Evolutionary conservation across 2,113 vertebrate species (phyloP), one percentile per base, ranked within the genome.

Genomic region (Sigmodon hispidus): DNA sequence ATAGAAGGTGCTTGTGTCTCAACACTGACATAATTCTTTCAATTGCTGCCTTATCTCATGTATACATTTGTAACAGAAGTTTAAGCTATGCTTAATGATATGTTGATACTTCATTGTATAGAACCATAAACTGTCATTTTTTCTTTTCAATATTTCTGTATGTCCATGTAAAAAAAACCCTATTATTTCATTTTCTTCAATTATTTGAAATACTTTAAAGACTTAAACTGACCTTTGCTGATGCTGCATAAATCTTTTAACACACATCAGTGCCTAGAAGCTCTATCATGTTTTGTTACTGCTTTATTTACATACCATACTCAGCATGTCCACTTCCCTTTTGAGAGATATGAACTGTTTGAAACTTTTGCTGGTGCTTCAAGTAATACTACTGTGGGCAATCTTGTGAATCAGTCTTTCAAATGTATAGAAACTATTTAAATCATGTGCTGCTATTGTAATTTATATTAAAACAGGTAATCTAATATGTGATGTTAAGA

Each of bases 141-240:
- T 92, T 86, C 24, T 70, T 63, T 70, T 5, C 13, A 83, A 10
- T 75, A 15, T 55, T 88, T 90, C 67, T 72, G 52, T 72, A 63
- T 50, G 21, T 12, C 79, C 80, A 86, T 80, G 48, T 17, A 92
- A 67, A 61, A 94, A 90, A 90, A 17, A 77, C 19, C n/a, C n/a
- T 77, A 67, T 87, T 31, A n/a, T 81, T 95, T 89, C 3, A 69
- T 88, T 84, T 90, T 36, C 45, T 57, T 65, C 7, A 73, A 91
- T 77, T 57, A 55, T 12, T 59, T 57, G 48, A 36, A 55, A 40
- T 76, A 57, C 7, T 72, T 31, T 73, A 61, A 93, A 90, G 15
- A 48, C 7, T 69, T 7, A 24, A 24, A 29, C 10, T 36, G 21
- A 67, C 19, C 8, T 31, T n/a, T 67, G 11, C 1, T 34, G 75